These are phyloP conservation scores for Lemur catta DNA, from an alignment of 2,797 vertebrate genomes.

Conservation along the genomic window DNA sequence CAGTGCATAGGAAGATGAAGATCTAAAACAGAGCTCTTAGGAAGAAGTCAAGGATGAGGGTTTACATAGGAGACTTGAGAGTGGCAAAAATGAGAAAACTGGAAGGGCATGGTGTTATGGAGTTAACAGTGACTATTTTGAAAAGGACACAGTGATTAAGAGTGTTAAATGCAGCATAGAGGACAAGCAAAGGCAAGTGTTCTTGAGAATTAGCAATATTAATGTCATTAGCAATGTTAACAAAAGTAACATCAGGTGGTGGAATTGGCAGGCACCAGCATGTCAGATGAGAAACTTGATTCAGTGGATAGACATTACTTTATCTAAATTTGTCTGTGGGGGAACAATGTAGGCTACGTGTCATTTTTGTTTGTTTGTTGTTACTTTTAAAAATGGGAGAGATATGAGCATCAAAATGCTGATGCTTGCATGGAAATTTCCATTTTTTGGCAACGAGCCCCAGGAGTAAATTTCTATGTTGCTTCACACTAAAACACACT, in stretches of 20 bases:
- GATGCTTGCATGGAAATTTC: not conserved
- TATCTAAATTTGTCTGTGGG: not conserved
- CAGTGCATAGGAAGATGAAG: not conserved
- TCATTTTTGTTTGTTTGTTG: not conserved
- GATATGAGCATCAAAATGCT: not conserved
- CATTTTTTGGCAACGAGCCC: not conserved
- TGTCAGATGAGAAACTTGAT: not conserved
- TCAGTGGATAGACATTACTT: not conserved
- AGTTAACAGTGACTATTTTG: not conserved
- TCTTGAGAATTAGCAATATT: not conserved
- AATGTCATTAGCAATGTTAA: not conserved
- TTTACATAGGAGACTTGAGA: not conserved
- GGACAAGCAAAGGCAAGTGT: not conserved
- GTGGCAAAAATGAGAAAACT: not conserved
- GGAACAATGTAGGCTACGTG: not conserved
- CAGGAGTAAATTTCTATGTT: not conserved
- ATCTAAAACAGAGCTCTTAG: not conserved
- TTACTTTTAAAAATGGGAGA: not conserved
- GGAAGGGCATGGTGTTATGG: not conserved
- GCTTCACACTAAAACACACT: not conserved
- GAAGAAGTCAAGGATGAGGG: not conserved
- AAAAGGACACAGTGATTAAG: not conserved
- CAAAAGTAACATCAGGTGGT: not conserved
- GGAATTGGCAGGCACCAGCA: not conserved
- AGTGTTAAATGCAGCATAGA: not conserved